Percentiles rank a stretch among this genome's conserved stretches.
phyloP scores from a whole-genome alignment of 2,113 vertebrate genomes.

The Phocoena sinus region DNA sequence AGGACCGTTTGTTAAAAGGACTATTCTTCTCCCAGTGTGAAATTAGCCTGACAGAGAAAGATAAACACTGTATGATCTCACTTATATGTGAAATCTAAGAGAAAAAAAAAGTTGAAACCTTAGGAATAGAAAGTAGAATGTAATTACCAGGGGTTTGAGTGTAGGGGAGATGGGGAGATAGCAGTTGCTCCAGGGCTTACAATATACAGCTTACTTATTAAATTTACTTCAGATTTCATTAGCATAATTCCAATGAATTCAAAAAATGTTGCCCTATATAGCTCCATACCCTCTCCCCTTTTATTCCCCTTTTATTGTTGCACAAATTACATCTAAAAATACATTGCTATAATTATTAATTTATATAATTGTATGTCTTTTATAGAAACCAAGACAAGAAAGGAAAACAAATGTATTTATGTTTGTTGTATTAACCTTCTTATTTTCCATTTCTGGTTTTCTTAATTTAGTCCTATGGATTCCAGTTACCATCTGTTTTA shows the following conservation, averaged over 20 bases:
- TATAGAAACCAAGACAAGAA: neutral
- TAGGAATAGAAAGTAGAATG: no score
- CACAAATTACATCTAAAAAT: neutral
- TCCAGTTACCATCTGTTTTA: neutral
- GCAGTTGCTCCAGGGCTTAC: neutral
- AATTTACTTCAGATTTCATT: neutral
- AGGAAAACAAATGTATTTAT: neutral
- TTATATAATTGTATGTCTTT: neutral
- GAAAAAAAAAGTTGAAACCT: no score
- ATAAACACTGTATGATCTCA: no score
- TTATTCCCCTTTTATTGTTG: neutral
- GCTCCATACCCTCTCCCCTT: no score
- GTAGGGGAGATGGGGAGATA: neutral
- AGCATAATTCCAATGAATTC: no score
- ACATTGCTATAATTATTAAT: neutral
- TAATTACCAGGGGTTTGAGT: neutral
- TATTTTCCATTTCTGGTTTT: neutral
- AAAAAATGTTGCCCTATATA: no score
- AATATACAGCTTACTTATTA: neutral
- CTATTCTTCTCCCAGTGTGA: neutral
- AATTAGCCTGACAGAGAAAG: no score
- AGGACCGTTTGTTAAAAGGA: neutral
- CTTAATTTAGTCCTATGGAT: neutral
- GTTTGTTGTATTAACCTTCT: no score
- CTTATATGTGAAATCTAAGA: no score